These are phyloP conservation scores for Ecdyonurus torrentis DNA, from an alignment of 2,888 invertebrate genomes.

Conservation along the genomic window DNA sequence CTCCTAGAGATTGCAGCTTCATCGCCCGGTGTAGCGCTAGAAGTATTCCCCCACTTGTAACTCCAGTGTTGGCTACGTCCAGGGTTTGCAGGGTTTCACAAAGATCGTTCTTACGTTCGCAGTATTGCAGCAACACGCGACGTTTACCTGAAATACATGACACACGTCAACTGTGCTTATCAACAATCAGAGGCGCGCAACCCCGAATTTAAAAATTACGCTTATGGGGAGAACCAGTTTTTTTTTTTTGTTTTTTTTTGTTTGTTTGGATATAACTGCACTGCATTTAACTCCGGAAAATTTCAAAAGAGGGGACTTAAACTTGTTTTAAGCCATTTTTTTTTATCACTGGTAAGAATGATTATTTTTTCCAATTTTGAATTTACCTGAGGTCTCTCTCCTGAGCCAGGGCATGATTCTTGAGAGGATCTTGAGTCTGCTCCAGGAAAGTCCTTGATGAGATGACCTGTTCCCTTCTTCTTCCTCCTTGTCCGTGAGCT, in stretches of 20 bases:
- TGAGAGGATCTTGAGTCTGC: slow-evolving; percentile 11
- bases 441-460: slow-evolving; percentile 10
- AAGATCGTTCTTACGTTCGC: slow-evolving; percentile 24
- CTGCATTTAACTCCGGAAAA: too few species aligned
- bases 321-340: too few species aligned
- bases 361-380: neutral
- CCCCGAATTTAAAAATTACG: too few species aligned
- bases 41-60: slow-evolving; percentile 25
- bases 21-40: slow-evolving; percentile 25
- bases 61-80: slow-evolving; percentile 26
- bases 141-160: slow-evolving; percentile 9
- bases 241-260: too few species aligned
- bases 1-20: slow-evolving; percentile 25
- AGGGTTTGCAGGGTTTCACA: slow-evolving; percentile 25
- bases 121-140: slow-evolving; percentile 23
- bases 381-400: slow-evolving; percentile 6
- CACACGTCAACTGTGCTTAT: neutral
- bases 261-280: neutral
- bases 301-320: too few species aligned
- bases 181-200: too few species aligned
- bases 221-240: too few species aligned
- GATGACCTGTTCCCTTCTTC: neutral
- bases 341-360: neutral
- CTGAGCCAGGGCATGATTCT: slow-evolving; percentile 11
- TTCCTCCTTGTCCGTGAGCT: slow-evolving; percentile 22